Percentiles rank a stretch among this genome's conserved stretches.
phyloP scores from a whole-genome alignment of 1,140 invertebrate genomes.

The Drosophila pectinifera region DNA sequence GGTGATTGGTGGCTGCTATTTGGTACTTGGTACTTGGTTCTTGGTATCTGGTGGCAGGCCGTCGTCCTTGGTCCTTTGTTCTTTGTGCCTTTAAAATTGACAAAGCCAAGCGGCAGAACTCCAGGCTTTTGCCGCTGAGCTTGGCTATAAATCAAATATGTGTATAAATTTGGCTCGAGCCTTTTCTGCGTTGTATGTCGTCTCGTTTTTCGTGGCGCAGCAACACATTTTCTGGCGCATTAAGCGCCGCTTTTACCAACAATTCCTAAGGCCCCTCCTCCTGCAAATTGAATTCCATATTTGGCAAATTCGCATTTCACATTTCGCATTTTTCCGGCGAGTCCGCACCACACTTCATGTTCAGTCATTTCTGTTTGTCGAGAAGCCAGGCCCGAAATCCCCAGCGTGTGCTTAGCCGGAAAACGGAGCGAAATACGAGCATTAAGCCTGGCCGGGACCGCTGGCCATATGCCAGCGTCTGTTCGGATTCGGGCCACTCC shows the following conservation, averaged over 20 bases:
- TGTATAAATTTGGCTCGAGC: conserved; percentile 37
- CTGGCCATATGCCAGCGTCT: conserved; percentile 45
- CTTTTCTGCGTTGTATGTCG: conserved; percentile 13
- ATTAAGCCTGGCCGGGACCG: conserved; percentile 45
- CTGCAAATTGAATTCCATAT: conserved; percentile 33
- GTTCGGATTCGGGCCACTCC: conserved; percentile 39
- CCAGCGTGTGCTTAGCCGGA: conserved; percentile 54
- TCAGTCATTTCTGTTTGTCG: conserved; percentile 58
- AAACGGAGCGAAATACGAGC: conserved; percentile 20
- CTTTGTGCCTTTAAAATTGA: conserved; percentile 46
- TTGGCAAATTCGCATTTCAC: conserved; percentile 35
- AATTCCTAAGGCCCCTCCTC: conserved; percentile 5
- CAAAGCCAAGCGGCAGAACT: conserved; percentile 52
- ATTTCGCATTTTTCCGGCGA: conserved; percentile 31
- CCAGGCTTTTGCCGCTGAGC: conserved; percentile 38
- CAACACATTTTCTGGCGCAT: conserved; percentile 62
- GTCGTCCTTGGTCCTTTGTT: conserved; percentile 29
- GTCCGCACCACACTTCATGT: conserved; percentile 59
- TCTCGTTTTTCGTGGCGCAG: conserved; percentile 66
- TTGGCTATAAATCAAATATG: conserved; percentile 64
- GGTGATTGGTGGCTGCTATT: conserved; percentile 18
- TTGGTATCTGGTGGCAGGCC: conserved; percentile 41
- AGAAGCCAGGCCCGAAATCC: conserved; percentile 56
- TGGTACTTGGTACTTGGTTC: conserved; percentile 8
- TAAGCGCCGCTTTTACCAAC: conserved; percentile 58